phyloP scores from a whole-genome alignment of 2,797 vertebrate species.

The Argya squamiceps region DNA sequence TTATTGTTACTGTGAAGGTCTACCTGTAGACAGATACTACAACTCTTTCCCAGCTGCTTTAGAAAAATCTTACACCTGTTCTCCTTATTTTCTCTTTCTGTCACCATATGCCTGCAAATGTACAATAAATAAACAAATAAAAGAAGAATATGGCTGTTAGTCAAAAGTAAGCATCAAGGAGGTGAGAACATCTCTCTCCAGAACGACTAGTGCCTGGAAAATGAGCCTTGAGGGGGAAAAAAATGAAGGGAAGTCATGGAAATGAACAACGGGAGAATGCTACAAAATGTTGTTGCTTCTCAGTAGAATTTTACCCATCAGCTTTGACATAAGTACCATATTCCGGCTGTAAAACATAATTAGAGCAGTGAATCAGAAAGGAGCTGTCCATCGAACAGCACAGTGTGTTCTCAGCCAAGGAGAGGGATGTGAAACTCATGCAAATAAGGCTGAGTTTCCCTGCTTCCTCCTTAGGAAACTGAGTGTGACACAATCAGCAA shows the following conservation, averaged over 20 bases:
- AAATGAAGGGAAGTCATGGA: conserved; percentile 51
- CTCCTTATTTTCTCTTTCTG: conserved; percentile 19
- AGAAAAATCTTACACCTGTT: conserved; percentile 13
- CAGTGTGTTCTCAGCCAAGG: conserved; percentile 60
- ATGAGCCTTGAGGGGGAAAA: conserved; percentile 26
- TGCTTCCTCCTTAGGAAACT: conserved; percentile 55
- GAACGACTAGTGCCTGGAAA: conserved; percentile 16
- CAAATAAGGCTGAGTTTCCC: conserved; percentile 42
- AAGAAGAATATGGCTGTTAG: conserved; percentile 27
- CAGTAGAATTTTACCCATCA: conserved; percentile 65
- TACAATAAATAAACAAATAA: conserved; percentile 60
- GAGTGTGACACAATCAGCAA: conserved; percentile 61
- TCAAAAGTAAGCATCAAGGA: conserved; percentile 33
- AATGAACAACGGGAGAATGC: conserved; percentile 60
- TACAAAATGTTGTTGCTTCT: conserved; percentile 59
- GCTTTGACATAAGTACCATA: conserved; percentile 68
- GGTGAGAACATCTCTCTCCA: conserved; percentile 33
- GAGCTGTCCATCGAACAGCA: conserved; percentile 57
- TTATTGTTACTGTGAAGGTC: background rate
- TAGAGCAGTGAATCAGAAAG: conserved; percentile 72
- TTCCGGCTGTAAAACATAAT: conserved; percentile 69
- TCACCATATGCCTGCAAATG: conserved; percentile 19
- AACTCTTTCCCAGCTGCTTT: conserved; percentile 1
- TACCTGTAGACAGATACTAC: background rate
- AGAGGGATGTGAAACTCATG: conserved; percentile 63